Conservation (phyloP, 53 echinoderm and acorn worm genomes). For the Henricia sp. region DNA sequence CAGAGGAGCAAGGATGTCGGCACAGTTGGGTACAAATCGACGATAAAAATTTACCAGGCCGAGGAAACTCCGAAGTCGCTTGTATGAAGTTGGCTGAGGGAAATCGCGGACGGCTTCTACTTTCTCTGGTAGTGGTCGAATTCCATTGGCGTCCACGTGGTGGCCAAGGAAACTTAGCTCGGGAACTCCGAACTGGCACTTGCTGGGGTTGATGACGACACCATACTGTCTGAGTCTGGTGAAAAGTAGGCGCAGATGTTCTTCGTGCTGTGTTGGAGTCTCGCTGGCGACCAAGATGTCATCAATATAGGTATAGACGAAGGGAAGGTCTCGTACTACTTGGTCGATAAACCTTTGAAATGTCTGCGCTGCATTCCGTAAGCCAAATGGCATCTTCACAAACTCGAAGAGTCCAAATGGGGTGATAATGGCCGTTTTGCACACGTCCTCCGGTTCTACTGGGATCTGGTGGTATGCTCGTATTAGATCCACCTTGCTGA, state of each 20-base stretch:
- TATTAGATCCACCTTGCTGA: neutral
- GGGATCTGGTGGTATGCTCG: conserved; percentile 1
- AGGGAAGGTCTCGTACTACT: neutral
- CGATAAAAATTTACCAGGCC: conserved; percentile 70
- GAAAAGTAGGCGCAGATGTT: conserved; percentile 9
- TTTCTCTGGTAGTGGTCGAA: conserved; percentile 35
- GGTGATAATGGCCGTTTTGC: conserved; percentile 5
- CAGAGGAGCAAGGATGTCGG: conserved; percentile 33
- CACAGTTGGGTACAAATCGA: conserved; percentile 61
- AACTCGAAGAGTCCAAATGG: too few relatives aligned
- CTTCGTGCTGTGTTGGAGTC: neutral
- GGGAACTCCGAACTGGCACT: neutral
- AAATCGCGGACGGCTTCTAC: conserved; percentile 31
- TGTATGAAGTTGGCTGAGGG: conserved; percentile 39
- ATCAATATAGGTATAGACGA: neutral
- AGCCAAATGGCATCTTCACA: neutral
- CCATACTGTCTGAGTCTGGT: conserved; percentile 42
- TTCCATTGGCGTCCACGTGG: conserved; percentile 22
- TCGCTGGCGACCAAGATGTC: conserved; percentile 4
- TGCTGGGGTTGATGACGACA: conserved; percentile 38
- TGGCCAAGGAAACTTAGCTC: conserved; percentile 39
- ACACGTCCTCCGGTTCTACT: neutral
- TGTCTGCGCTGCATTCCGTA: too few relatives aligned
- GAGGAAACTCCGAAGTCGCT: conserved; percentile 61
- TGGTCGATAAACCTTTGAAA: conserved; percentile 10